phyloP scores from a whole-genome alignment of 2,113 vertebrate species.

The Thermophis baileyi region DNA sequence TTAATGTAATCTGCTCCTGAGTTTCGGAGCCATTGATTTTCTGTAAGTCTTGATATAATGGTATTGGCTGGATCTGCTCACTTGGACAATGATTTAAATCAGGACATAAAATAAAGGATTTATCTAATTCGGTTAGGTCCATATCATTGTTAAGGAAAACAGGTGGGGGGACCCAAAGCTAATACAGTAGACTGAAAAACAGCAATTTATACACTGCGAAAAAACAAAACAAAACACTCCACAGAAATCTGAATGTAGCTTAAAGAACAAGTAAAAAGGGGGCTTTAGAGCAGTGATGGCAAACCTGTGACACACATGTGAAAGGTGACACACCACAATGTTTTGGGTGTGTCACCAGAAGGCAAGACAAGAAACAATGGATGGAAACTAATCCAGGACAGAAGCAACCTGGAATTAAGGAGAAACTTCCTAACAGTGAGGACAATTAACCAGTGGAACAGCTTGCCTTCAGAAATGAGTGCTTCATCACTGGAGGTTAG shows the following conservation, averaged over 20 bases:
- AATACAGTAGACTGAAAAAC: background rate
- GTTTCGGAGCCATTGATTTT: conserved; percentile 4
- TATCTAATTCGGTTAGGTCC: conserved; percentile 39
- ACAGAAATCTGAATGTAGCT: conserved; percentile 1
- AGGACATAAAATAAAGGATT: conserved; percentile 33
- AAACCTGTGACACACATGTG: background rate
- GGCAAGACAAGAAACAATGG: too few relatives aligned
- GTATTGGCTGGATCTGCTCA: conserved; percentile 31
- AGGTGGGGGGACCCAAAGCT: background rate
- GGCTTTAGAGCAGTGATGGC: background rate
- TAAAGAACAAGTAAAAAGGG: background rate
- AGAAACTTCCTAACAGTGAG: too few relatives aligned
- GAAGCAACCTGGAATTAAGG: too few relatives aligned
- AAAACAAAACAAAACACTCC: background rate
- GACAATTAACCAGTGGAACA: too few relatives aligned
- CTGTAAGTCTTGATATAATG: conserved; percentile 49
- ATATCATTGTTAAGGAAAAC: conserved; percentile 26
- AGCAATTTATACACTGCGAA: conserved; percentile 12
- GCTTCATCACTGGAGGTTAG: too few relatives aligned
- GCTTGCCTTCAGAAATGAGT: too few relatives aligned
- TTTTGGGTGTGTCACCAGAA: too few relatives aligned
- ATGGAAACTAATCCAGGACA: too few relatives aligned
- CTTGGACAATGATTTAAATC: conserved; percentile 40
- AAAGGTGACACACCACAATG: background rate
- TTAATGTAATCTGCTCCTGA: conserved; percentile 29